These are phyloP conservation scores for Mormyrus hasselquistii DNA, from an alignment of 2,797 vertebrate species.

Conservation along the genomic window DNA sequence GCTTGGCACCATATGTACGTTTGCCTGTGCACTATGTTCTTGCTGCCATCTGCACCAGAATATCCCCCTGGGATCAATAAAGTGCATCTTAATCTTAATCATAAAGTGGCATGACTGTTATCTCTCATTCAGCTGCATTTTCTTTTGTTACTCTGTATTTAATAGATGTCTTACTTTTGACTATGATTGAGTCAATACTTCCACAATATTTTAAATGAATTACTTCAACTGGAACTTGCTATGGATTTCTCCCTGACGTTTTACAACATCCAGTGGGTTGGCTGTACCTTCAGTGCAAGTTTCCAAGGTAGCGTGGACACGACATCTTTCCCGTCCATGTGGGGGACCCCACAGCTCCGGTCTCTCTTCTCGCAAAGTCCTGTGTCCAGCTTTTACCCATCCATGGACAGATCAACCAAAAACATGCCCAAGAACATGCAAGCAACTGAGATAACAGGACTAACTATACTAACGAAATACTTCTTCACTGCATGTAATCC, in stretches of 20 bases:
- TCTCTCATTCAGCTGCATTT: neutral
- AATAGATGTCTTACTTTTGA: neutral
- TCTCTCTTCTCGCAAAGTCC: neutral
- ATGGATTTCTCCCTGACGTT: neutral
- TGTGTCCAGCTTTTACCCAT: neutral
- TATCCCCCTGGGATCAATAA: neutral
- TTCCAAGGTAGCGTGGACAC: constrained; percentile 22
- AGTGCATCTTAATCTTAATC: neutral
- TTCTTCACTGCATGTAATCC: neutral
- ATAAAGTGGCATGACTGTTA: neutral
- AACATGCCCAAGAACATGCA: neutral
- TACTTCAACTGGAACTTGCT: neutral
- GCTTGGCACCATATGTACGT: neutral
- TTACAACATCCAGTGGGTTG: neutral
- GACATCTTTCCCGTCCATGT: neutral
- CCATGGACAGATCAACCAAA: neutral
- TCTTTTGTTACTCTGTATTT: neutral
- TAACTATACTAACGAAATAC: neutral
- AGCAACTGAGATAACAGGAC: neutral
- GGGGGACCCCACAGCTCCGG: neutral
- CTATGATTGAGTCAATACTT: neutral
- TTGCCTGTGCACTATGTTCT: neutral
- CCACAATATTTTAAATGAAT: neutral
- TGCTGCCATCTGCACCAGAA: neutral
- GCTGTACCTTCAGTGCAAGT: constrained; percentile 19